Evolutionary conservation across 2,888 invertebrate genomes (phyloP).

Genomic region (Chesias legatella): DNA sequence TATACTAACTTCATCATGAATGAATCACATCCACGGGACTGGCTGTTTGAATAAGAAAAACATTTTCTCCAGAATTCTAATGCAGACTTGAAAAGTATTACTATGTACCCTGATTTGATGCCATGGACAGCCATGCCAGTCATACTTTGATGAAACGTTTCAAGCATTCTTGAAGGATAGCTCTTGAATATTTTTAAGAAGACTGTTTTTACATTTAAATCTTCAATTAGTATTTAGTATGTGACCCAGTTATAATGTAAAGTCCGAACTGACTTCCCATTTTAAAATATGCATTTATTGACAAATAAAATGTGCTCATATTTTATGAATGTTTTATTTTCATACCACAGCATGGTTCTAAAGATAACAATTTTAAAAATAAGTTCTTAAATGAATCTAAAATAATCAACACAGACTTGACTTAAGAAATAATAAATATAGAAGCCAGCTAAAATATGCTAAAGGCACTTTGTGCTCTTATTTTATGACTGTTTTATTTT

Average conservation of each 20-base stretch:
- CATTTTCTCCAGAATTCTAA: constrained; percentile 56
- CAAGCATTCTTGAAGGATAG: constrained; percentile 53
- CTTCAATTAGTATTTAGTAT: neutral
- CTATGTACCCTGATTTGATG: constrained; percentile 68
- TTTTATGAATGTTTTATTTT: constrained; percentile 11
- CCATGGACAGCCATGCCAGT: constrained; percentile 74
- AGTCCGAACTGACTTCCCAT: neutral
- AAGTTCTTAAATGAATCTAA: constrained; percentile 6
- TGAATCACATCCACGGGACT: constrained; percentile 65
- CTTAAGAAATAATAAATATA: no score
- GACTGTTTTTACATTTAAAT: neutral
- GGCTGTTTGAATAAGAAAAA: constrained; percentile 74
- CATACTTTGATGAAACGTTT: constrained; percentile 67
- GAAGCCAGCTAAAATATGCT: constrained; percentile 3
- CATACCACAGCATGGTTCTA: constrained; percentile 4
- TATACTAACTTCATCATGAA: constrained; percentile 74
- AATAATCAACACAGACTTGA: neutral
- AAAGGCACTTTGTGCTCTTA: constrained; percentile 1
- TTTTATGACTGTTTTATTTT: constrained; percentile 11
- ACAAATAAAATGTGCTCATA: constrained; percentile 5
- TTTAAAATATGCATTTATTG: neutral
- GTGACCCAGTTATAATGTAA: constrained; percentile 11
- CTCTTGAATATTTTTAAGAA: constrained; percentile 2
- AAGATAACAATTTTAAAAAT: constrained; percentile 2
- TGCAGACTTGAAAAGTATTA: constrained; percentile 51